These are phyloP conservation scores for Porites australiensis DNA, from an alignment of 64 coral and sea anemone species.

Conservation along the genomic window DNA sequence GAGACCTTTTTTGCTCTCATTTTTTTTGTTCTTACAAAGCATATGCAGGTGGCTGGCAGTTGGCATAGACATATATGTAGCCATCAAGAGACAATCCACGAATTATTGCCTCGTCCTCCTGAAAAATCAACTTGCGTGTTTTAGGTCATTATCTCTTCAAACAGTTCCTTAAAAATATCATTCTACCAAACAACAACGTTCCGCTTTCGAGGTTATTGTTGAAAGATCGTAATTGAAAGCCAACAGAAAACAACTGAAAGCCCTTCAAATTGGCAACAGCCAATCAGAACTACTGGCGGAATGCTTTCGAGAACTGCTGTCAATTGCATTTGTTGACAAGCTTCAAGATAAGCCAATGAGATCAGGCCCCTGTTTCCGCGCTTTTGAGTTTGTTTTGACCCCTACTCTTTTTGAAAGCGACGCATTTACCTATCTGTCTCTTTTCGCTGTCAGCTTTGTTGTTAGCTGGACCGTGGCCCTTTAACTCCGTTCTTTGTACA, in stretches of 20 bases:
- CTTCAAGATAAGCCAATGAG: conserved; percentile 33
- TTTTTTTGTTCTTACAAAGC: background rate
- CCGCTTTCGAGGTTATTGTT: background rate
- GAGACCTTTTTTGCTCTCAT: background rate
- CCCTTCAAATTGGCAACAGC: conserved; percentile 4
- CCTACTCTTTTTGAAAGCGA: conserved; percentile 47
- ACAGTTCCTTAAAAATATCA: background rate
- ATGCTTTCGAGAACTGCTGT: too few species aligned
- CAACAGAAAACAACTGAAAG: conserved; percentile 2
- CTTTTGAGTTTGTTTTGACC: conserved; percentile 58
- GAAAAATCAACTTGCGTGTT: too few species aligned
- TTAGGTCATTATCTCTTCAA: background rate
- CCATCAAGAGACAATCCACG: too few species aligned
- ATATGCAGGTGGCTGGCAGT: background rate
- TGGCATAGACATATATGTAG: background rate
- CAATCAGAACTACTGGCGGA: background rate
- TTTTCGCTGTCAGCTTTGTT: conserved; percentile 30
- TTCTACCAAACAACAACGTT: background rate
- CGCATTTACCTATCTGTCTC: conserved; percentile 72
- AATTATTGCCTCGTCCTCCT: too few species aligned
- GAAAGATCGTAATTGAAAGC: conserved; percentile 41
- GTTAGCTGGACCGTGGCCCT: background rate
- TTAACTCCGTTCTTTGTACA: conserved; percentile 34
- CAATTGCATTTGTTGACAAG: conserved; percentile 52
- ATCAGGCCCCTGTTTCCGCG: conserved; percentile 44